phyloP scores from a whole-genome alignment of 2,113 vertebrate genomes.

The Delphinus delphis region DNA sequence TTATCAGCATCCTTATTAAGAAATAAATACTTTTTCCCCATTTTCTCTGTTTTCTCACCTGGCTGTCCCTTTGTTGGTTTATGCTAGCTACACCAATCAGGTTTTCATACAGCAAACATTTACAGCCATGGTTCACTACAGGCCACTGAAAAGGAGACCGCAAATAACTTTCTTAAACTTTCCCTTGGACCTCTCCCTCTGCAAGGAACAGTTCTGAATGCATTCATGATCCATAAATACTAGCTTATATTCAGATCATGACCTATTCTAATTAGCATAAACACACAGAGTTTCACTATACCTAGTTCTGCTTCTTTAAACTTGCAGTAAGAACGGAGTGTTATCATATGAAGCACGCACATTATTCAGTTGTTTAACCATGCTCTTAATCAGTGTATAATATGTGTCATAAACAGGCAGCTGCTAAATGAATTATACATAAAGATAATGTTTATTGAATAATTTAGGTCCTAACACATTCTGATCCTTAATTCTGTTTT shows the following conservation, averaged over 20 bases:
- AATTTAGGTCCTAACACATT: slow-evolving; percentile 59
- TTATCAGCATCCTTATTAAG: neutral
- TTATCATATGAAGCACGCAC: slow-evolving; percentile 9
- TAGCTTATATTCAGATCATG: neutral
- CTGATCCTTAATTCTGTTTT: slow-evolving; percentile 31
- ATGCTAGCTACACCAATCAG: neutral
- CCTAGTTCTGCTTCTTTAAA: slow-evolving; percentile 33
- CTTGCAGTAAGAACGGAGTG: neutral
- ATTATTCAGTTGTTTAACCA: slow-evolving; percentile 60
- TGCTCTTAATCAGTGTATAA: slow-evolving; percentile 60
- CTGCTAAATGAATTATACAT: slow-evolving; percentile 62
- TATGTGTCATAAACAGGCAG: slow-evolving; percentile 59
- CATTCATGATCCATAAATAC: neutral
- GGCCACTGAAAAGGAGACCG: neutral
- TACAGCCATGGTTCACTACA: neutral
- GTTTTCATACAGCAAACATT: neutral
- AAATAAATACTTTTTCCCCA: neutral
- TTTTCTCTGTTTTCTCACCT: neutral
- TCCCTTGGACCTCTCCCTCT: neutral
- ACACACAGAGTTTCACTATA: neutral
- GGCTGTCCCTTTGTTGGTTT: neutral
- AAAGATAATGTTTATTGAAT: slow-evolving; percentile 64
- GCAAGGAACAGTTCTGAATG: neutral
- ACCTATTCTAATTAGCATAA: slow-evolving; percentile 6
- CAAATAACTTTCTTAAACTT: neutral